Evolutionary conservation across 2,888 invertebrate genomes (phyloP), one percentile per base, ranked within the genome.

Genomic region (Clanis bilineata): DNA sequence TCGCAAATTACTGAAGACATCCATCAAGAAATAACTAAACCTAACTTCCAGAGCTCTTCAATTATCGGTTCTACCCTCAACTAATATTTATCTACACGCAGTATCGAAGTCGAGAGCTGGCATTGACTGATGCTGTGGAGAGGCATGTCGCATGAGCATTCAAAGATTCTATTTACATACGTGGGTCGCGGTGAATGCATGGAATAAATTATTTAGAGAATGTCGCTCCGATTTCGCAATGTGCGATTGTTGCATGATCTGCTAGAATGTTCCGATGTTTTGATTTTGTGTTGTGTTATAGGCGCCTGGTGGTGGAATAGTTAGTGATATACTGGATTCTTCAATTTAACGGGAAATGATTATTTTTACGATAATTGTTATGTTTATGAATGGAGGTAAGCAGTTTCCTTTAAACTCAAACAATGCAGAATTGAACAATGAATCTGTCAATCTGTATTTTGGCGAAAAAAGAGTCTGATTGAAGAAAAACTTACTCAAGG

Each of bases 71-170:
- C 41, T 18, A 18, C 18, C 41, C 18, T 28, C 28, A 18, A 12
- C 23, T 25, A 45, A 45, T 21, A 32, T 32, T 51, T 51, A 51
- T 28, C 28, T 32, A 15, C 32, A 10, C 47, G 25, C 28, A 12
- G 39, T 10, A 41, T 41, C 41, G 18, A 23, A 23, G 15, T 47
- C 47, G 45, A 15, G 18, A 51, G 51, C 60, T 70, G 70, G 67
- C 71, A 71, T 59, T 71, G 71, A 70, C 63, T 68, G 71, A 71
- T 71, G 67, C 64, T 54, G 67, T 58, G 62, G 59, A 65, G 57
- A 62, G 61, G 55, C 63, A 64, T 70, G 67, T 68, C 32, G 66
- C 66, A 65, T 68, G 66, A 65, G 68, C 69, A 64, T 66, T 62
- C 65, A 45, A 22, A 23, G 23, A 15, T 41, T 41, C 41, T 36